phyloP scores from a whole-genome alignment of 2,888 invertebrate genomes.

The Parelbella ahira region DNA sequence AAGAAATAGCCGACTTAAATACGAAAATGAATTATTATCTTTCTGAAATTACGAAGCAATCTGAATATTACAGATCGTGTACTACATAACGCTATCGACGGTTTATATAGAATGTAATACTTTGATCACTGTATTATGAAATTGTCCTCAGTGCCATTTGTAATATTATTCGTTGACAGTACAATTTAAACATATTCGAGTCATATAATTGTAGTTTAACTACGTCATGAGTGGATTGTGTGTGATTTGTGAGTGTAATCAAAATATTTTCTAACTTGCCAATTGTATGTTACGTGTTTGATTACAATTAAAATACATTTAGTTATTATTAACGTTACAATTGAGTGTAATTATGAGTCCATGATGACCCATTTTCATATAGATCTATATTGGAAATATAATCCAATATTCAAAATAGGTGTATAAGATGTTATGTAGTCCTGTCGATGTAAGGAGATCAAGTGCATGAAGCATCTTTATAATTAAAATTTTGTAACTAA shows the following conservation, averaged over 20 bases:
- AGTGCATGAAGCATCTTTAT: too few relatives aligned
- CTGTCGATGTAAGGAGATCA: too few relatives aligned
- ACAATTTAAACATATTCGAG: constrained; percentile 15
- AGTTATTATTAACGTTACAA: too few relatives aligned
- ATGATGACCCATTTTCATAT: too few relatives aligned
- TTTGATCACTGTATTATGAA: constrained; percentile 4
- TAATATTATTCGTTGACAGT: constrained; percentile 17
- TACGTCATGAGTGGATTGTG: constrained; percentile 12
- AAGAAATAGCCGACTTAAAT: constrained; percentile 82
- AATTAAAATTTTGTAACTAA: too few relatives aligned
- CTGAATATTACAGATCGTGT: constrained; percentile 83
- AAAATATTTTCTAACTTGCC: constrained; percentile 5
- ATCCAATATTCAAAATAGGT: too few relatives aligned
- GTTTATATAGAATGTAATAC: constrained; percentile 3
- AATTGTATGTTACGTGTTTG: too few relatives aligned
- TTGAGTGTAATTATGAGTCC: too few relatives aligned
- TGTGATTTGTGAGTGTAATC: constrained; percentile 15
- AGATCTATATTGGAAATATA: too few relatives aligned
- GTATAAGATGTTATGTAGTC: too few relatives aligned
- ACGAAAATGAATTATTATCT: constrained; percentile 83
- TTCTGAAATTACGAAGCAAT: constrained; percentile 80
- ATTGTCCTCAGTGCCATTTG: constrained; percentile 25
- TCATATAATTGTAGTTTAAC: constrained; percentile 17
- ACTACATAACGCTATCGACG: constrained; percentile 7
- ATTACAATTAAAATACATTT: too few relatives aligned